Base-by-base conservation (phyloP, 2,113 vertebrate genomes). In the Probosciger aterrimus region DNA sequence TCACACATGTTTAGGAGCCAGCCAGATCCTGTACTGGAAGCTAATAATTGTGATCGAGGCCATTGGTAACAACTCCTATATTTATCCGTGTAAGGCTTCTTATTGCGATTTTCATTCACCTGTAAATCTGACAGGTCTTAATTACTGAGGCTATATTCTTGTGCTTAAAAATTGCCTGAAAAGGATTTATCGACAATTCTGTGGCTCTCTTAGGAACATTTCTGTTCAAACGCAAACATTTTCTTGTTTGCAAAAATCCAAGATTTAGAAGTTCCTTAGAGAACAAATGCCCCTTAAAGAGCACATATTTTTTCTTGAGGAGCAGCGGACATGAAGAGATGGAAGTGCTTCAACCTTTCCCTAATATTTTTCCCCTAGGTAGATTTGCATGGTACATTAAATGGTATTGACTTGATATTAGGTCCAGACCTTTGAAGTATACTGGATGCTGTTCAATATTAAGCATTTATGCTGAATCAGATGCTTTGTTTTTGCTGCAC, bases 381-480 rank as follows among this genome's bases (percentile, higher is more conserved):
- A 35, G 59, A 77, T 93, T 96, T 92, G n/a, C 71, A 86, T 77
- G 70, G 70, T 74, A 46, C 84, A 77, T 71, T 90, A 80, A 90
- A 91, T 47, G 22, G 22, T 74, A 86, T 83, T 88, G 82, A 86
- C 53, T 96, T 88, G 33, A 35, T 57, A 43, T 39, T 88, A 2
- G 1, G 28, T 49, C 70, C 67, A 57, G 75, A 73, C 78, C 49
- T 86, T 50, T 88, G 70, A 82, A 41, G 8, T 77, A 43, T 46
- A 65, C 57, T 82, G 70, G 52, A 70, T 85, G 24, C 22, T 3
- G 7, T 63, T 80, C 24, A 4, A 83, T 83, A 80, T 73, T 39
- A 85, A 85, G 63, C n/a, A 74, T 86, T 90, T 91, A n/a, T 82
- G 37, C 63, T 90, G 59, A 85, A 76, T 91, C 70, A 88, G 87